Evolutionary conservation across 1,140 invertebrate genomes (phyloP), one percentile per base, ranked within the genome.

Genomic region (Hycleus cichorii): DNA sequence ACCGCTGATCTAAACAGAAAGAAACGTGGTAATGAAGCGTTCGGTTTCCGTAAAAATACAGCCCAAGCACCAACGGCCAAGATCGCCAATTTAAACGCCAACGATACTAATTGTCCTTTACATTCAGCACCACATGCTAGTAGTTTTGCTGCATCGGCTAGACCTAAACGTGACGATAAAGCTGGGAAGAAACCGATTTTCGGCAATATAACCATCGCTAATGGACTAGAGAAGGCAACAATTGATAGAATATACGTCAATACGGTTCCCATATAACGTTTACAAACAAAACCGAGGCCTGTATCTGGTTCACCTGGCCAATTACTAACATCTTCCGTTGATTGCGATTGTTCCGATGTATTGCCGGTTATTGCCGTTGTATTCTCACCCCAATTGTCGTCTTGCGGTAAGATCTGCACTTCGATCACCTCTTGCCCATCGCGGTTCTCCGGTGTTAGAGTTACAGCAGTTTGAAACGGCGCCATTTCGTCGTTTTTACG

Each of bases 381-480:
- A 69, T 94, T 97, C 76, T 98, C 96, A 39, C 92, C 94, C 95
- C 95, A 98, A 72, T 95, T 96, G 69, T 98, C 95, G 80, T 97
- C 94, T 76, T 95, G 86, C 0, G 93, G 92, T 43, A 97, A 73
- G 62, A 91, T 91, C 76, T 91, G 88, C 46, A 92, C 89, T 75
- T 89, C 86, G 49, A 88, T 87, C n/a, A 87, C 81, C 75, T 89
- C 85, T 68, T 84, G 82, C 46, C 78, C 85, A 76, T 81, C 82
- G 27, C 78, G 78, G 61, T 77, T 81, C 52, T 83, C 81, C 18
- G 81, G 78, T n/a, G 78, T 75, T 18, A 84, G 69, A 46, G 80
- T 83, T 4, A 84, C 82, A 2, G 81, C 77, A 25, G 83, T 84
- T 74, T 84, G 83, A 69, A 83, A 84, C 9, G 82, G 82, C 32